Evolutionary conservation across 2,113 vertebrate species (phyloP), one percentile per base, ranked within the genome.

Genomic region (Mus spicilegus): DNA sequence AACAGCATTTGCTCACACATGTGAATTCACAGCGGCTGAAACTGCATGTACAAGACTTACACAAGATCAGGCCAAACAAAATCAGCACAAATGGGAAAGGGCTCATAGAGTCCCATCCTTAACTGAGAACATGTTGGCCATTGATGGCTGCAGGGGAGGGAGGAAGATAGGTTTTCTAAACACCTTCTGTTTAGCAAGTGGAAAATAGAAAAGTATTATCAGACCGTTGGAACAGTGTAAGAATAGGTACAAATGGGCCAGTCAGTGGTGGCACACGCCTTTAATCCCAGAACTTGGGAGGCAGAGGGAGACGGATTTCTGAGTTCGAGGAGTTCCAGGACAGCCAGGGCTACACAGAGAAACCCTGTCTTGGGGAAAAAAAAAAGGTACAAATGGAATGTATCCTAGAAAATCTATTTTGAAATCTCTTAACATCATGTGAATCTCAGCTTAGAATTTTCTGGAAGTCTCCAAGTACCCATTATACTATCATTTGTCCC

Each of bases 161-260:
- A 39, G 75, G 10, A 30, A 13, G n/a, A 28, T 49, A 77, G 7
- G 11, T 77, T 1, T 10, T 89, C 13, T 75, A 17, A 10, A 36
- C 36, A 70, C 26, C 26, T 77, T 77, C 33, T 70, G 58, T 5
- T 70, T 89, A 78, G 19, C 56, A 72, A 95, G 39, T 39, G 63
- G 58, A 94, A 85, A 96, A 89, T 76, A 81, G 39, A 78, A 17
- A 69, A 69, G 46, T 80, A 67, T 72, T 84, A 3, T 39, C 87
- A 42, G 5, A 67, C 0, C 61, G 58, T 81, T 92, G 54, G 30
- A 22, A 33, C 16, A 93, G 16, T 17, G 75, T 73, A 56, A 92
- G 87, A n/a, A 87, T 56, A 94, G 19, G 54, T 87, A 77, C 0
- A 87, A 95, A 26, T 10, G 56, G 5, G 42, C 42, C 42, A 42